phyloP scores from a whole-genome alignment of 2,113 vertebrate species.

The Zonotrichia leucophrys region DNA sequence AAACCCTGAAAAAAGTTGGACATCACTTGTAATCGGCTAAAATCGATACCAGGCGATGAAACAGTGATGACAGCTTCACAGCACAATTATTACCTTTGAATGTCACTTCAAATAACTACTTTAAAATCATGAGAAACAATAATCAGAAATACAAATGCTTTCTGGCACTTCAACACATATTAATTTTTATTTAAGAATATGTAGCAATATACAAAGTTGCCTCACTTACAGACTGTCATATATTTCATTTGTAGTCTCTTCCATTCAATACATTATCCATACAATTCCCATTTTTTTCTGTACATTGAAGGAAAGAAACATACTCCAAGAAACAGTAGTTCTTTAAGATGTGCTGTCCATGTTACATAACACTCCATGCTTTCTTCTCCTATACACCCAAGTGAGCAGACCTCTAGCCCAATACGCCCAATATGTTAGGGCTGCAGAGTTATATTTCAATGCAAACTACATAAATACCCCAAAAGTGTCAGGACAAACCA shows the following conservation, averaged over 20 bases:
- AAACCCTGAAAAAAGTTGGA: background rate
- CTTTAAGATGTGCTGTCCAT: background rate
- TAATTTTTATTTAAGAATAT: background rate
- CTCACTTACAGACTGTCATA: background rate
- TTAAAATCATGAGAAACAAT: background rate
- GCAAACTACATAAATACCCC: background rate
- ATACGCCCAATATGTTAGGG: background rate
- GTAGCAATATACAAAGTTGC: background rate
- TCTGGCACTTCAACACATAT: background rate
- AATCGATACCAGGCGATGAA: background rate
- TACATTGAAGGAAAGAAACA: background rate
- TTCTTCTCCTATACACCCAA: background rate
- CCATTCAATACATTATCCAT: background rate
- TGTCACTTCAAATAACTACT: background rate
- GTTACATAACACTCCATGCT: background rate
- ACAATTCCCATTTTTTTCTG: background rate
- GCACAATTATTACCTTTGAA: background rate
- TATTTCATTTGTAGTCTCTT: background rate
- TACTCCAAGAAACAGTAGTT: background rate
- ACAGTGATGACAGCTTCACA: background rate
- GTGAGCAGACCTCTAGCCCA: background rate
- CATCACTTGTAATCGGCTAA: background rate
- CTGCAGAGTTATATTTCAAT: background rate
- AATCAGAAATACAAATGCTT: background rate
- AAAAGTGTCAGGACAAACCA: background rate